Evolutionary conservation across 1,140 invertebrate genomes (phyloP).

Genomic region (Conopomorpha cramerella): DNA sequence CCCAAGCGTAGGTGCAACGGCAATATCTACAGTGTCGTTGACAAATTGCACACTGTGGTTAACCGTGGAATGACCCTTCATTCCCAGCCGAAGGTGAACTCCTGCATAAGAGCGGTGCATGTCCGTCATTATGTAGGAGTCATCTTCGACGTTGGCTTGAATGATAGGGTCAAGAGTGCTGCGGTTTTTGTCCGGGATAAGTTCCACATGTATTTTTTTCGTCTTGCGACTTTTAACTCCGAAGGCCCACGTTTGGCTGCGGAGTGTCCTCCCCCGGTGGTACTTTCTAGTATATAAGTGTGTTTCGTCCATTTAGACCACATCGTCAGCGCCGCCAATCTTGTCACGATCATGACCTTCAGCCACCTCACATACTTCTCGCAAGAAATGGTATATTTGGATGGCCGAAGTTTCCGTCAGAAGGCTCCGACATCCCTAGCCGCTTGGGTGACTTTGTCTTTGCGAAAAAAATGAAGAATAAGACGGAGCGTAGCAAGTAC

Average conservation of each 20-base stretch:
- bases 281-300: slow-evolving; percentile 1
- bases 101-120: slow-evolving; percentile 3
- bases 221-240: background rate
- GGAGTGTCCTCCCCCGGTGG: background rate
- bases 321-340: background rate
- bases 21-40: background rate
- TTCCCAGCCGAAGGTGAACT: background rate
- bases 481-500: background rate
- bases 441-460: slow-evolving; percentile 1
- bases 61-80: background rate
- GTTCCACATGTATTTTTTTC: background rate
- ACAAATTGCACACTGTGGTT: slow-evolving; percentile 3
- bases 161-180: background rate
- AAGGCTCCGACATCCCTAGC: background rate
- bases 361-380: slow-evolving; percentile 1
- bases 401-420: background rate
- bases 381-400: slow-evolving; percentile 1
- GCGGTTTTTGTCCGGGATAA: background rate
- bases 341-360: background rate
- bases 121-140: slow-evolving; percentile 1
- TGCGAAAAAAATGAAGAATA: slow-evolving; percentile 1
- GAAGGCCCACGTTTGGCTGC: background rate
- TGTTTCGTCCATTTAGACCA: slow-evolving; percentile 1
- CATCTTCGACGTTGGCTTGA: background rate
- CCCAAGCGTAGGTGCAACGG: background rate